Evolutionary conservation across 2,888 invertebrate species (phyloP).

Genomic region (Cistogaster globosa): DNA sequence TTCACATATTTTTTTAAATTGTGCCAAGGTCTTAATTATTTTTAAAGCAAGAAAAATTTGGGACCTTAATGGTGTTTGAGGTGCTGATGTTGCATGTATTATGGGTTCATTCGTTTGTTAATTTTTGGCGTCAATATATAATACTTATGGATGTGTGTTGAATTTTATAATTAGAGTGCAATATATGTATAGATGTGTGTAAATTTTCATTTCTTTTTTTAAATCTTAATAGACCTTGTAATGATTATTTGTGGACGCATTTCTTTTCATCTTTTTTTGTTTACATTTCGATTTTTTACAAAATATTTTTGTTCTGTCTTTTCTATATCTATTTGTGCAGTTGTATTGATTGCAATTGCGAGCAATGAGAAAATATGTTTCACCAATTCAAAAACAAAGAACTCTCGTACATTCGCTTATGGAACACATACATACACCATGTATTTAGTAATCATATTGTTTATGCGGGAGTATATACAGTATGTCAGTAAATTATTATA

Average conservation of each 20-base stretch:
- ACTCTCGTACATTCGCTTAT: not conserved
- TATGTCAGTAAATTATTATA: too few relatives aligned
- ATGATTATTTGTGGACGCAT: conserved; percentile 50
- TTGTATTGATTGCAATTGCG: conserved; percentile 45
- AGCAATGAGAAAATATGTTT: conserved; percentile 39
- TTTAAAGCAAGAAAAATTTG: conserved; percentile 46
- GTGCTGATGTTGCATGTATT: conserved; percentile 9
- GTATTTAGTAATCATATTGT: not conserved
- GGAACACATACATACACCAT: not conserved
- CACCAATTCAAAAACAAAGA: conserved; percentile 31
- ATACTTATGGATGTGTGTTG: conserved; percentile 14
- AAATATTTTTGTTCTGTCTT: not conserved
- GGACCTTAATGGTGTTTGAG: conserved; percentile 49
- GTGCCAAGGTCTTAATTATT: conserved; percentile 69
- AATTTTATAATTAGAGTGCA: conserved; percentile 63
- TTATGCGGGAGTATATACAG: conserved; percentile 26
- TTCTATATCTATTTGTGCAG: conserved; percentile 9
- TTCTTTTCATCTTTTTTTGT: conserved; percentile 17
- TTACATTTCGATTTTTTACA: conserved; percentile 42
- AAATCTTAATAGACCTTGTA: conserved; percentile 64
- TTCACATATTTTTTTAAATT: conserved; percentile 39
- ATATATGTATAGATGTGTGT: not conserved
- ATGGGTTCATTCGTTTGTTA: conserved; percentile 33
- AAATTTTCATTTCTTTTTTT: conserved; percentile 57
- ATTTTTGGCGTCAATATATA: conserved; percentile 12